Evolutionary conservation across 2,113 vertebrate species (phyloP).

Genomic region (Haemorhous mexicanus): DNA sequence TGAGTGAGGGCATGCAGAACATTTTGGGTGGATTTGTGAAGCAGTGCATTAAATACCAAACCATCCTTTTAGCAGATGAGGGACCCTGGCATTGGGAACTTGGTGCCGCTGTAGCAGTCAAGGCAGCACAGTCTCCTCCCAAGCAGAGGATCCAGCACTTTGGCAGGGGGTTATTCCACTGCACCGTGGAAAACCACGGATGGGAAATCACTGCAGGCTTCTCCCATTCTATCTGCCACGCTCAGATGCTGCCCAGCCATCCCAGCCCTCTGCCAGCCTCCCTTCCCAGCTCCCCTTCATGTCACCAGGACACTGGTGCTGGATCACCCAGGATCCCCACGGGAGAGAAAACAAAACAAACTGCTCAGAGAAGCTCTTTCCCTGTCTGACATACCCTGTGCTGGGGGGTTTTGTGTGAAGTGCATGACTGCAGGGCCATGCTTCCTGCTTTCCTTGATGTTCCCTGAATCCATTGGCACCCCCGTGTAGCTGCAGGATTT

Average conservation of each 20-base stretch:
- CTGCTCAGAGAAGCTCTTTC: not conserved
- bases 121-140: not conserved
- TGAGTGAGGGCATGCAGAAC: not conserved
- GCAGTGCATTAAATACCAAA: not conserved
- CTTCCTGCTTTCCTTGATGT: not conserved
- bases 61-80: not conserved
- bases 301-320: accelerated
- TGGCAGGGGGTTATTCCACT: not conserved
- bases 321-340: not conserved
- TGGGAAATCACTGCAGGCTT: not conserved
- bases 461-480: not conserved
- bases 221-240: not conserved
- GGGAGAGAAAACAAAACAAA: not conserved
- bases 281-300: not conserved
- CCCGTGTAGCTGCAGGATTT: accelerated
- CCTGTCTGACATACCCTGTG: not conserved
- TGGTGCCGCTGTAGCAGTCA: not conserved
- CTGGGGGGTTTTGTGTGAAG: not conserved
- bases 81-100: not conserved
- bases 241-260: not conserved
- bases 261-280: not conserved
- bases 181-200: accelerated
- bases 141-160: not conserved
- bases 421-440: accelerated
- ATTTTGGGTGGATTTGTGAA: not conserved